A percentile compares a stretch with the other conserved stretches of the same genome.
These are phyloP conservation scores for Mesopsocus fuscifrons DNA, from an alignment of 2,888 invertebrate species.

Conservation along the genomic window DNA sequence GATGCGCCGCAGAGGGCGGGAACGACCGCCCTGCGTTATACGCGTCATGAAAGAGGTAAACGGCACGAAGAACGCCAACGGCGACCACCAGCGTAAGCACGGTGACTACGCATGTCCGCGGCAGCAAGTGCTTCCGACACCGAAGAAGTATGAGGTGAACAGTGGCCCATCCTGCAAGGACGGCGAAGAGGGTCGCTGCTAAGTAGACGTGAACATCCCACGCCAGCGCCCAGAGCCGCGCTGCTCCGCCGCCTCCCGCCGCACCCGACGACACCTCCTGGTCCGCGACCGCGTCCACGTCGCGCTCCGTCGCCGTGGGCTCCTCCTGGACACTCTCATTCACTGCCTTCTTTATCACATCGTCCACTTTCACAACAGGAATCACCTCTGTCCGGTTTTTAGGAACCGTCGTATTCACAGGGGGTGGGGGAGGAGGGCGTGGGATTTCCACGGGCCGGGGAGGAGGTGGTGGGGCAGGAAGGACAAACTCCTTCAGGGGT, in stretches of 20 bases:
- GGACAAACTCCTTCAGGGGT: slow-evolving; percentile 12
- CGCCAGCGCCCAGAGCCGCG: slow-evolving; percentile 48
- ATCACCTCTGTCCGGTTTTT: not conserved
- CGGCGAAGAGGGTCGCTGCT: slow-evolving; percentile 64
- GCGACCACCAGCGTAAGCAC: slow-evolving; percentile 65
- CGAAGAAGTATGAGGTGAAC: slow-evolving; percentile 73
- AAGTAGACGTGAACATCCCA: slow-evolving; percentile 86
- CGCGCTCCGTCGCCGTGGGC: not conserved
- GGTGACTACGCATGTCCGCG: slow-evolving; percentile 72
- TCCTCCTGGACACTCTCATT: not conserved
- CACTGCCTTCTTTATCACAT: not conserved
- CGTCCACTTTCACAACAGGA: not conserved
- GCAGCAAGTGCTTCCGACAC: slow-evolving; percentile 68
- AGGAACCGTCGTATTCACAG: not conserved
- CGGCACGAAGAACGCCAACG: slow-evolving; percentile 63
- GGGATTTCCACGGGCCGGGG: not conserved
- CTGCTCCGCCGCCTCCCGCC: slow-evolving; percentile 12
- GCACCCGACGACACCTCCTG: not conserved
- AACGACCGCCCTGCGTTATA: slow-evolving; percentile 73
- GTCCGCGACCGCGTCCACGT: not conserved
- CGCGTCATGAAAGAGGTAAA: slow-evolving; percentile 79
- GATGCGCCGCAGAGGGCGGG: slow-evolving; percentile 55
- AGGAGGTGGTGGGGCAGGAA: slow-evolving; percentile 11
- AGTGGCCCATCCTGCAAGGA: slow-evolving; percentile 67
- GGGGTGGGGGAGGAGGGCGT: not conserved